Evolutionary conservation across 2,797 vertebrate genomes (phyloP).

Genomic region (Bovichtus variegatus): DNA sequence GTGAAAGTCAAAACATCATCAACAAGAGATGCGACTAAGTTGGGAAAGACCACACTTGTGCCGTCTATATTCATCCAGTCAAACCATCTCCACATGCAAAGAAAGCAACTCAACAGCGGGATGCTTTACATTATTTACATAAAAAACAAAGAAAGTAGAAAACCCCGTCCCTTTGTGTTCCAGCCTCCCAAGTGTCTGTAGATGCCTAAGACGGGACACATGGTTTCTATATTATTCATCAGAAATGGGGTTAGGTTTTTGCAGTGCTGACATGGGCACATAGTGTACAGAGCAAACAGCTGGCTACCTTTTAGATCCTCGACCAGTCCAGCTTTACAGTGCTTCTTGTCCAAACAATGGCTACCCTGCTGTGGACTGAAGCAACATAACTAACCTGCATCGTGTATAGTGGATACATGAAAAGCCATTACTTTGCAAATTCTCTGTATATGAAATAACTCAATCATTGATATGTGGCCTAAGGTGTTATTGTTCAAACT

Average conservation of each 20-base stretch:
- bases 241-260: slow-evolving; percentile 8
- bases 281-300: slow-evolving; percentile 7
- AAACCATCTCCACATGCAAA: slow-evolving; percentile 7
- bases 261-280: neutral
- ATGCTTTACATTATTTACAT: slow-evolving; percentile 43
- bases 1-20: neutral
- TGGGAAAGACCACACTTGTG: neutral
- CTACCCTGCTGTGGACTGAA: neutral
- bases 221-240: slow-evolving; percentile 44
- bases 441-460: neutral
- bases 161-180: neutral
- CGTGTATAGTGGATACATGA: neutral
- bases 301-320: slow-evolving; percentile 6
- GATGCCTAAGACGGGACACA: slow-evolving; percentile 39
- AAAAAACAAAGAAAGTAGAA: slow-evolving; percentile 14
- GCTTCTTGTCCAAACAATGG: neutral
- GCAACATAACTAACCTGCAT: neutral
- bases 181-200: slow-evolving; percentile 6
- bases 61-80: neutral
- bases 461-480: slow-evolving; percentile 1
- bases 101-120: neutral
- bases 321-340: neutral
- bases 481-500: slow-evolving; percentile 2
- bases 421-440: neutral
- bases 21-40: neutral